phyloP scores from a whole-genome alignment of 2,797 vertebrate genomes.

The Spondyliosoma cantharus region DNA sequence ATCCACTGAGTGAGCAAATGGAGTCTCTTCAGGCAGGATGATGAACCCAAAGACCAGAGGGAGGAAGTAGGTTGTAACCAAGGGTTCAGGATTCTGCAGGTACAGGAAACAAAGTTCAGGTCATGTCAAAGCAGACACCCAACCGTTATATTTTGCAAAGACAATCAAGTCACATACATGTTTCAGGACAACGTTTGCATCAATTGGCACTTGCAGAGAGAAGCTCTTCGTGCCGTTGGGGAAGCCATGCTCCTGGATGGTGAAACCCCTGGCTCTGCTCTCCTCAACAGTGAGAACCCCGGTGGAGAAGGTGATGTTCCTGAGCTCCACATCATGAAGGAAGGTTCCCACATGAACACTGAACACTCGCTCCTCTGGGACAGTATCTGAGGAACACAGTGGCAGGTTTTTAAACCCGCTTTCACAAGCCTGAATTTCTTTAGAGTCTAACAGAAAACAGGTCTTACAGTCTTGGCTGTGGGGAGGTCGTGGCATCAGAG shows the following conservation, averaged over 20 bases:
- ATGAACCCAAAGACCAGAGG: constrained; percentile 76
- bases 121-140: not conserved
- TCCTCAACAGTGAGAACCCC: constrained; percentile 75
- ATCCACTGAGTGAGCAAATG: constrained; percentile 65
- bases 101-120: too few species aligned
- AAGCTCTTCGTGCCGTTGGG: constrained; percentile 74
- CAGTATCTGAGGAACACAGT: constrained; percentile 68
- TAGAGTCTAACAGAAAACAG: accelerated
- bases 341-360: constrained; percentile 75
- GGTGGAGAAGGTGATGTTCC: constrained; percentile 80
- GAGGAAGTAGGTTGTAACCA: constrained; percentile 72
- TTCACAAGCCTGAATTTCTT: accelerated
- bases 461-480: constrained; percentile 67
- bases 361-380: constrained; percentile 69
- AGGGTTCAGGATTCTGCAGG: constrained; percentile 70
- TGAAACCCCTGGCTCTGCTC: constrained; percentile 71
- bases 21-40: constrained; percentile 75
- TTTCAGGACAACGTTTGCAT: constrained; percentile 70
- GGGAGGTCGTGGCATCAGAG: constrained; percentile 68
- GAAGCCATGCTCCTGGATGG: constrained; percentile 70
- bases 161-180: constrained; percentile 62
- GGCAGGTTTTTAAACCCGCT: not conserved
- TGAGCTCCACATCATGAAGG: constrained; percentile 80
- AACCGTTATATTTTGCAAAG: too few species aligned
- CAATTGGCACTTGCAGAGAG: constrained; percentile 78